phyloP scores from a whole-genome alignment of 2,888 invertebrate genomes.

The Noctua comes region DNA sequence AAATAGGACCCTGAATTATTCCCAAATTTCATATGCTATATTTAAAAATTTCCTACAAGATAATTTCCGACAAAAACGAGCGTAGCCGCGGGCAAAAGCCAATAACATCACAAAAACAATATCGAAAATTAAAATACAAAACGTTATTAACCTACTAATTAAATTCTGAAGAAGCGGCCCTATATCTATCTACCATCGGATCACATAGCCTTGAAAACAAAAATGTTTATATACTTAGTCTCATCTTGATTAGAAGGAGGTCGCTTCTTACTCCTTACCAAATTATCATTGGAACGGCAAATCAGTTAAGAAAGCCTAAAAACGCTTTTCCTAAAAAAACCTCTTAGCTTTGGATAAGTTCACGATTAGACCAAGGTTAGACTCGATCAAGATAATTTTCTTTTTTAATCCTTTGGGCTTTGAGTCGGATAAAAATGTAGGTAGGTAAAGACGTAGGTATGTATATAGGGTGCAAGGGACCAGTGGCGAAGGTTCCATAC shows the following conservation, averaged over 20 bases:
- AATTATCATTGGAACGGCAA: constrained; percentile 46
- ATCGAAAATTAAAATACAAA: not conserved
- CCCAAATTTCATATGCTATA: no score
- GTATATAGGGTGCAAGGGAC: not conserved
- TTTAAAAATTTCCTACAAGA: no score
- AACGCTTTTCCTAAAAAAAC: constrained; percentile 35
- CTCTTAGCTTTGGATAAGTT: constrained; percentile 23
- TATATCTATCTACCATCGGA: not conserved
- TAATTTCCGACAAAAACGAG: no score
- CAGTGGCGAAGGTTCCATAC: no score
- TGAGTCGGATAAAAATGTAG: not conserved
- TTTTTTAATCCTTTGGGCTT: constrained; percentile 33
- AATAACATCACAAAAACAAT: no score
- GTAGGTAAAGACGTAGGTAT: not conserved
- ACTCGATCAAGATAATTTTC: constrained; percentile 44
- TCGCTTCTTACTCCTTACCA: constrained; percentile 5
- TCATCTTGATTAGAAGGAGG: constrained; percentile 25
- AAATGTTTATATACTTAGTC: not conserved
- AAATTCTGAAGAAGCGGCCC: not conserved
- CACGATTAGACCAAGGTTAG: constrained; percentile 31
- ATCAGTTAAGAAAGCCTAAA: constrained; percentile 34
- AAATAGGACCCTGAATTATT: no score
- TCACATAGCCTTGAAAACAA: not conserved
- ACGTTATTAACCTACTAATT: not conserved
- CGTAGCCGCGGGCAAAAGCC: no score